Base-by-base conservation (phyloP, 2,113 vertebrate genomes). In the Phaetusa simplex region DNA sequence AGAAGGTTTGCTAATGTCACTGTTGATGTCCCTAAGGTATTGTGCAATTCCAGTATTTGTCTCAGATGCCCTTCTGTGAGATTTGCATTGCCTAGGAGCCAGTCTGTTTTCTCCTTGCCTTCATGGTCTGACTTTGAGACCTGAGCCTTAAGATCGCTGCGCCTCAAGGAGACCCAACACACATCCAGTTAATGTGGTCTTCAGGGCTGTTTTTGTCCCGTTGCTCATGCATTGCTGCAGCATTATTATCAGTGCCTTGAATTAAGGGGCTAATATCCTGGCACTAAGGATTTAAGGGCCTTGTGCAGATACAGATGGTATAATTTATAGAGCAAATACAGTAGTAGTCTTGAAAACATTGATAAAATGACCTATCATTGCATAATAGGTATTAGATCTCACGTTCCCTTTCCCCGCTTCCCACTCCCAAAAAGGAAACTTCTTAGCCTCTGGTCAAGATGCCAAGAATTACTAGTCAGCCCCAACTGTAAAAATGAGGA, bases 161-260 rank as follows among this genome's bases (percentile, higher is more conserved):
- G 23, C 64, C 86, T 91, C 64, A 82, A 78, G 85, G 89, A 95
- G 78, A 90, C 7, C 50, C 77, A 59, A 18, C 34, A 24, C 27
- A 18, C 4, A 2, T 20, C 40, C 52, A 27, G 36, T 42, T 58
- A 82, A 81, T 49, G 49, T 34, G 43, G 24, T 73, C 40, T 47
- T 70, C 58, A 45, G 74, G 47, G 59, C 72, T 83, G 52, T 82
- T 86, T 89, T 70, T 56, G 47, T 95, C 58, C 84, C 81, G 27
- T 89, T 94, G 93, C 74, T 91, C 40, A 26, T 85, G 72, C 72
- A 27, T 50, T 73, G 76, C 73, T 49, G 77, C 72, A 30, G 38
- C 74, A 18, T 74, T 95, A 19, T 85, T 96, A 45, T 94, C 72
- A 72, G 82, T 87, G 50, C 79, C 96, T 91, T 96, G 71, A 95